phyloP scores from a whole-genome alignment of 1,140 invertebrate species.

The Leguminivora glycinivorella region DNA sequence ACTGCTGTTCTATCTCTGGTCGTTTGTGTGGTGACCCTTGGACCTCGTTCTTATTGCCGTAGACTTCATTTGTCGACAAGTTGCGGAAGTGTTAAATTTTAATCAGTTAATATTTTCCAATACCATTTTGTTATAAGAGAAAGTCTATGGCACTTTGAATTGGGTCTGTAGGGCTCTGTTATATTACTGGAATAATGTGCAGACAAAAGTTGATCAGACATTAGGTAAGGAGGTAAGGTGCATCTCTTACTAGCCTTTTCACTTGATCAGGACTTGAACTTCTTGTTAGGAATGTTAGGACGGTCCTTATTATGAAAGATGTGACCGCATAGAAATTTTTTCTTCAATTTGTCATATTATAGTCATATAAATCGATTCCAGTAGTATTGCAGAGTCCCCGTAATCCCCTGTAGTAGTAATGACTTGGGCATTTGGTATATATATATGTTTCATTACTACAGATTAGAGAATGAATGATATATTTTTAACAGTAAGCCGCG shows the following conservation, averaged over 20 bases:
- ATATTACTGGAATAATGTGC: neutral
- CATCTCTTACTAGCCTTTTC: neutral
- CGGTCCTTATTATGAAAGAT: neutral
- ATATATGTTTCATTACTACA: neutral
- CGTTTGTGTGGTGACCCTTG: slow-evolving; percentile 26
- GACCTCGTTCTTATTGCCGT: neutral
- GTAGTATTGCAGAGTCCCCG: neutral
- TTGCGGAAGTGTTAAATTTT: neutral
- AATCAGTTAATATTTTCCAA: neutral
- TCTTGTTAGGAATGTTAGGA: too few relatives aligned
- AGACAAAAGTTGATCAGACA: neutral
- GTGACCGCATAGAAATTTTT: too few relatives aligned
- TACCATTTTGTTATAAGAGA: neutral
- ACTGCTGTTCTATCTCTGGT: slow-evolving; percentile 38
- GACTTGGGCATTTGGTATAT: neutral
- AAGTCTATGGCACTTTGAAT: neutral
- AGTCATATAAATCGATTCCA: neutral
- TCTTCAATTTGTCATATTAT: neutral
- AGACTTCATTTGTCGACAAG: neutral
- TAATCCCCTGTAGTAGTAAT: neutral
- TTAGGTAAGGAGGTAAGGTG: too few relatives aligned
- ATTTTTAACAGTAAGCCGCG: neutral
- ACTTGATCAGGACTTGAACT: neutral
- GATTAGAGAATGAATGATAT: neutral
- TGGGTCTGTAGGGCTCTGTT: neutral